Percentiles rank a stretch among this genome's conserved stretches.
Evolutionary conservation across 2,113 vertebrate species (phyloP).

Genomic region (Prinia subflava): DNA sequence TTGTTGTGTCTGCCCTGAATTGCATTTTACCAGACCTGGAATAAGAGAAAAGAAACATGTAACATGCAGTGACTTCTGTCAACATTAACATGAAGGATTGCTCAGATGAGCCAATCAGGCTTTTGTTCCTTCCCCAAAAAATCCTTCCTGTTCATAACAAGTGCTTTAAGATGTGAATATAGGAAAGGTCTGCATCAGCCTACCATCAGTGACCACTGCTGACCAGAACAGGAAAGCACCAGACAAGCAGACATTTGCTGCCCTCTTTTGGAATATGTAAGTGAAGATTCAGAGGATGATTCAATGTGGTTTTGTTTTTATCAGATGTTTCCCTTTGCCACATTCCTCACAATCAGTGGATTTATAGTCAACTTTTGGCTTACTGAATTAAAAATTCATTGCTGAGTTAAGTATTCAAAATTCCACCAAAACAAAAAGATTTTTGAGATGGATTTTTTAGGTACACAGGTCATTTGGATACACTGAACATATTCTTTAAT

Average conservation of each 20-base stretch:
- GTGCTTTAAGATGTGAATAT: background rate
- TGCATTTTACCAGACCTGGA: background rate
- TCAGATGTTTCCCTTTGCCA: background rate
- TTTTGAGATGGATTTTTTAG: background rate
- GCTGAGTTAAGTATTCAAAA: background rate
- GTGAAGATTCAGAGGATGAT: background rate
- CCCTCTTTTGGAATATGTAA: constrained; percentile 76
- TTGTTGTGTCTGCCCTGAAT: background rate
- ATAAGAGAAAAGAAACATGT: background rate
- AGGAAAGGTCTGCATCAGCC: background rate
- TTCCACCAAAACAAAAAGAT: background rate
- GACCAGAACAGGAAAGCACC: background rate
- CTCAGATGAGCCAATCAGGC: background rate
- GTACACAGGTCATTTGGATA: background rate
- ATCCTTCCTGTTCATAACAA: background rate
- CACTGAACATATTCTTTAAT: background rate
- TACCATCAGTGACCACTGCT: background rate
- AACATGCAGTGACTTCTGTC: background rate
- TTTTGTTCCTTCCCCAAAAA: background rate
- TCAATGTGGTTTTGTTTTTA: background rate
- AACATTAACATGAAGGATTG: background rate
- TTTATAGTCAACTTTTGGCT: background rate
- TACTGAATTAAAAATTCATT: background rate
- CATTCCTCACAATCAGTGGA: background rate
- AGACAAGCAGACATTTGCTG: constrained; percentile 66